phyloP scores from a whole-genome alignment of 2,888 invertebrate genomes.

The Aplocera efformata region DNA sequence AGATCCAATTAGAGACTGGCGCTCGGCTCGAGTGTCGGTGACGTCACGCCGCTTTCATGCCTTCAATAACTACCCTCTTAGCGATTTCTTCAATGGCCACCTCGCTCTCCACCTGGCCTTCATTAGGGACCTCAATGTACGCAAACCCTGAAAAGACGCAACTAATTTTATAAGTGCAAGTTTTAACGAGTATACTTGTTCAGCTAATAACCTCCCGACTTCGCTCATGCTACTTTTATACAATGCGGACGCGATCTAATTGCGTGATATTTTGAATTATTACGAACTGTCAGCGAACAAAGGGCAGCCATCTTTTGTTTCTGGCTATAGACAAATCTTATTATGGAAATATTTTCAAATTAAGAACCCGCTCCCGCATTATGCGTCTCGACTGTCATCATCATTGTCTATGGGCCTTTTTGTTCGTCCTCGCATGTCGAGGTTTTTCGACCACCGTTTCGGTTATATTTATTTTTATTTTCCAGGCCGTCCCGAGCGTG shows the following conservation, averaged over 20 bases:
- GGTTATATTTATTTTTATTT: slow-evolving; percentile 71
- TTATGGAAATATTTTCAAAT: slow-evolving; percentile 81
- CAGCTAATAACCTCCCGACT: slow-evolving; percentile 62
- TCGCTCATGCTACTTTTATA: slow-evolving; percentile 32
- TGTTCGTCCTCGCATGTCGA: slow-evolving; percentile 77
- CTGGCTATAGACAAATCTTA: slow-evolving; percentile 79
- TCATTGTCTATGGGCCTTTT: slow-evolving; percentile 78
- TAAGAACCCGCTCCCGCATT: slow-evolving; percentile 80
- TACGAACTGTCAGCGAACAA: slow-evolving; percentile 68
- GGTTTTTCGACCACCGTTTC: slow-evolving; percentile 79
- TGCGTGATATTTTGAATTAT: slow-evolving; percentile 69
- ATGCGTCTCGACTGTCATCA: slow-evolving; percentile 77
- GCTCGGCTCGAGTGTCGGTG: slow-evolving; percentile 72
- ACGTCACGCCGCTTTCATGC: slow-evolving; percentile 76
- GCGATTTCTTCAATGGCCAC: slow-evolving; percentile 71
- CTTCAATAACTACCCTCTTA: slow-evolving; percentile 78
- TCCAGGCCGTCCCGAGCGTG: slow-evolving; percentile 73
- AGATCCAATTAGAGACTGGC: slow-evolving; percentile 79
- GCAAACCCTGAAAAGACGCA: slow-evolving; percentile 62
- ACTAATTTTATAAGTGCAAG: slow-evolving; percentile 66
- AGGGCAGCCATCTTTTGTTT: slow-evolving; percentile 68
- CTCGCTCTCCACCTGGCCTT: slow-evolving; percentile 74
- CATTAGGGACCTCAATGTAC: slow-evolving; percentile 73
- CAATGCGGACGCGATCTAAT: slow-evolving; percentile 45
- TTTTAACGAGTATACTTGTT: slow-evolving; percentile 70